Conservation (phyloP, 2,888 invertebrate genomes). For the Eretmocerus hayati region DNA sequence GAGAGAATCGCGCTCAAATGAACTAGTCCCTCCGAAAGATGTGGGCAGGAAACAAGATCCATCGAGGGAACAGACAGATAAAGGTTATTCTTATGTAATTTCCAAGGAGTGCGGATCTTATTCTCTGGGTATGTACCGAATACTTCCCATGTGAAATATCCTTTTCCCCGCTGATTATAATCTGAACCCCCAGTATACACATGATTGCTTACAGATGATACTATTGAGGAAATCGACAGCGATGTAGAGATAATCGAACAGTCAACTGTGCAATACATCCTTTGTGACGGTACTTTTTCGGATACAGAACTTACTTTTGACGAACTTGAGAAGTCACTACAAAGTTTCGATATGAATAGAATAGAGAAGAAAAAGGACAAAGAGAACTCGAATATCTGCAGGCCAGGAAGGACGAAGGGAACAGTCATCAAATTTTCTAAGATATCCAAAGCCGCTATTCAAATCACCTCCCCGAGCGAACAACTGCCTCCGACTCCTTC, state of each 20-base stretch:
- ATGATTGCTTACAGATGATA: constrained; percentile 18
- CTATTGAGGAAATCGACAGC: constrained; percentile 26
- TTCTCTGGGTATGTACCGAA: constrained; percentile 14
- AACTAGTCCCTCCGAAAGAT: too few species aligned
- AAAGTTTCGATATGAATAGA: constrained; percentile 24
- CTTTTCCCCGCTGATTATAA: too few species aligned
- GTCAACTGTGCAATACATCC: constrained; percentile 41
- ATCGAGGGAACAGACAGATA: too few species aligned
- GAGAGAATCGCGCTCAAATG: too few species aligned
- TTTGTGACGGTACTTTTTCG: constrained; percentile 36
- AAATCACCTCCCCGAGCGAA: neutral
- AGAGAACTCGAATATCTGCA: neutral
- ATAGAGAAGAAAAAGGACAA: neutral
- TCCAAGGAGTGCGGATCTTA: constrained; percentile 12
- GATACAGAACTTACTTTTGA: constrained; percentile 43
- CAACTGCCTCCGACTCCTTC: neutral
- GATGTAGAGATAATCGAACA: constrained; percentile 35
- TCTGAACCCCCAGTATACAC: too few species aligned
- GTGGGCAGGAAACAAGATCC: too few species aligned
- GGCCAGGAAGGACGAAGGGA: neutral
- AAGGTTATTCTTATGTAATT: too few species aligned
- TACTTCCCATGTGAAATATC: too few species aligned
- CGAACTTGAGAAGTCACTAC: constrained; percentile 36
- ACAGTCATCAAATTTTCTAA: constrained; percentile 3
- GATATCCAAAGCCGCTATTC: constrained; percentile 3